Evolutionary conservation across 1,140 invertebrate species (phyloP), one percentile per base, ranked within the genome.

Genomic region (Trachelipus rathkii): DNA sequence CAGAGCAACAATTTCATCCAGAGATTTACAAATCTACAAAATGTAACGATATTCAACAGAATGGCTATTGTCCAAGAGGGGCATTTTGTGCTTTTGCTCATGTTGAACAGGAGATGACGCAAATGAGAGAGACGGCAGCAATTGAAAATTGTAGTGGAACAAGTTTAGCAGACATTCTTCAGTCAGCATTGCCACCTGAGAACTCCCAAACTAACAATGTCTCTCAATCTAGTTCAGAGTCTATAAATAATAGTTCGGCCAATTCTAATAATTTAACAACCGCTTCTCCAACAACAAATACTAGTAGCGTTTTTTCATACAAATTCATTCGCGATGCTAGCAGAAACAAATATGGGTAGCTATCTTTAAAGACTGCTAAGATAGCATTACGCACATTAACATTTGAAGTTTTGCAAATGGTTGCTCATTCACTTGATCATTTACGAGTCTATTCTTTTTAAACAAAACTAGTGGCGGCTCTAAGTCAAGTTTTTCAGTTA

Each of bases 21-120:
- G 97, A 99, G 89, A 99, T 99, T 82, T 99, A 99, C 86, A 99
- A 99, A 87, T 97, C 95, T 71, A 98, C 96, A 69, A 98, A 98
- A 87, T 98, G 96, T 86, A 97, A 98, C 86, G 96, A 98, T 84
- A 95, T 98, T 79, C 95, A 98, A 85, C 95, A 97, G 84, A 95
- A 95, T 44, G 94, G 94, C 53, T 98, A 96, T 85, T 99, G 97
- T 85, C 97, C 97, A 23, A 89, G 97, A 79, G 96, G 96, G 81
- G 92, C 97, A 72, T 99, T 99, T 87, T 99, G 97, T 89, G 97
- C 97, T 71, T 99, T 99, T 87, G 97, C 97, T 81, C 97, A 99
- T 87, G 93, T 97, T 73, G 96, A 99, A 89, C 93, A 95, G 88
- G 94, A 95, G 87, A 90, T 95, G 86, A 89, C 88, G 72, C 89